Percentiles rank a stretch among this genome's conserved stretches.
These are phyloP conservation scores for Xiphorhynchus erythropygius DNA, from an alignment of 2,797 vertebrate genomes.

Conservation along the genomic window DNA sequence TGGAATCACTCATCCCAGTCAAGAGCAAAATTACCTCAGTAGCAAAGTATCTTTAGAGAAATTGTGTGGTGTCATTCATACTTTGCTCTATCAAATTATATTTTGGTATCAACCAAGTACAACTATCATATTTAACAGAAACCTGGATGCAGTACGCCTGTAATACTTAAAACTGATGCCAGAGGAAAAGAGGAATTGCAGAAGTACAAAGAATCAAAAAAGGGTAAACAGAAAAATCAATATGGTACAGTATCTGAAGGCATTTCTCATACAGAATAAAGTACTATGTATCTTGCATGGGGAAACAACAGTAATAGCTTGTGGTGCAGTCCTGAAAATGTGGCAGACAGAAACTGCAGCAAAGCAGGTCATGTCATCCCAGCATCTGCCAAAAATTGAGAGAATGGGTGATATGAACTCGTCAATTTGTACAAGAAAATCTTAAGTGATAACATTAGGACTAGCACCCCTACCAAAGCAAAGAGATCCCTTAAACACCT, in stretches of 20 bases:
- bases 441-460: not conserved
- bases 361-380: not conserved
- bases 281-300: not conserved
- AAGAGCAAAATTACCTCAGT: not conserved
- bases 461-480: not conserved
- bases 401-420: not conserved
- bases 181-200: not conserved
- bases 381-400: not conserved
- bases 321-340: not conserved
- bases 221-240: not conserved
- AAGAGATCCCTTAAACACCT: not conserved
- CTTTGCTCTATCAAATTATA: not conserved
- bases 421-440: not conserved
- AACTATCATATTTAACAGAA: not conserved
- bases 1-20: not conserved
- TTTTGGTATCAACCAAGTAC: not conserved
- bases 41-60: not conserved
- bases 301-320: not conserved
- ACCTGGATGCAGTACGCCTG: not conserved
- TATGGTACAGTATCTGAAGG: not conserved
- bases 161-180: not conserved
- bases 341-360: not conserved
- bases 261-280: not conserved
- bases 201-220: not conserved
- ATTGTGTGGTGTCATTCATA: not conserved